Base-by-base conservation (phyloP, 2,113 vertebrate genomes). In the Crotalus helleri region DNA sequence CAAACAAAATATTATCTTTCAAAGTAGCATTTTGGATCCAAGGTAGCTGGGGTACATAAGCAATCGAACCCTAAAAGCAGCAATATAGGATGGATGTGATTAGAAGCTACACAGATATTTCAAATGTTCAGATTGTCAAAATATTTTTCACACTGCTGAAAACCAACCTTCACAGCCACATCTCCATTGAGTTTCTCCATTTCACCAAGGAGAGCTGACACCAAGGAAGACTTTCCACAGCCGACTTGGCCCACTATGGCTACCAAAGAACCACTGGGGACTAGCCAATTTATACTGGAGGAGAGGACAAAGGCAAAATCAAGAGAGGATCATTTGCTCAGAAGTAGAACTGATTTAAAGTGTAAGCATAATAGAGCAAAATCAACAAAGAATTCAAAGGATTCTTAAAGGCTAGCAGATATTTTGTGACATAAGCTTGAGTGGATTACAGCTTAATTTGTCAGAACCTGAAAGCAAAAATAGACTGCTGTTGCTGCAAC, bases 11-110 rank as follows among this genome's bases (percentile, higher is more conserved):
- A 90, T 99, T 99, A 94, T 99, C 98, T 95, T 99, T 98, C 95
- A 99, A 97, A 0, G 98, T 98, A 95, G 98, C 98, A 2, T 99
- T 99, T 98, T 99, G 99, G 95, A 99, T 99, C 99, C 99, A 99
- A 5, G 99, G 98, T 96, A 99, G 99, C 95, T 99, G 99, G 29
- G 99, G 98, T 64, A 99, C 99, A 0, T 99, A 99, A 10, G 99
- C 99, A 95, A 99, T 97, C 1, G 99, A 99, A 2, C 99, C 99
- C 99, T 99, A 58, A 10, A 94, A 93, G 0, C 23, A 89, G 49
- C 19, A 89, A 92, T 21, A 81, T 55, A 61, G 0, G n/a, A 59
- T 91, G 13, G 59, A 88, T 1, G 89, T 92, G 51, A 64, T 93
- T 86, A 44, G 87, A 54, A 53, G 85, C 85, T 88, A 90, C 61